Base-by-base conservation (phyloP, 2,113 vertebrate species). In the Sardina pilchardus region DNA sequence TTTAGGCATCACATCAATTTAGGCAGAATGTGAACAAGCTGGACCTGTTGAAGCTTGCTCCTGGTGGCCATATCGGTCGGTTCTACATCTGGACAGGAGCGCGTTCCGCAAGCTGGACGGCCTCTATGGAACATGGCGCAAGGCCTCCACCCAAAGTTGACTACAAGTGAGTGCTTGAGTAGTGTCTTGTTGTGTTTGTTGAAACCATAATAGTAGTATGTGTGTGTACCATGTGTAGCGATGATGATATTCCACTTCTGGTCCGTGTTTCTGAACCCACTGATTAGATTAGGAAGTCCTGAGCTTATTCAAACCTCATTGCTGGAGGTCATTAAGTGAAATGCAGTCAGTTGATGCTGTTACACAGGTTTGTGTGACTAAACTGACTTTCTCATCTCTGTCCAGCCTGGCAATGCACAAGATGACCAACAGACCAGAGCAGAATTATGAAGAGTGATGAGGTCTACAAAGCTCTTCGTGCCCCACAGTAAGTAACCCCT, bases 81-180 rank as follows among this genome's bases (percentile, higher is more conserved):
- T 99, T 99, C 95, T 99, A 97, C 94, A 99, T 99, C 91, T 99
- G 98, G 98, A 99, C 98, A 0, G 98, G 88, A 96, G 97, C 5
- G 98, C 98, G 78, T 99, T 99, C 96, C 97, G 96, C 80, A 99
- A 98, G 89, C 93, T 99, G 90, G 98, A 99, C 17, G 95, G 97
- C 0, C 90, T 99, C 36, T 99, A 99, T 0, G 98, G 98, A n/a
- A 99, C 98, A 81, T 97, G 98, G 97, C 97, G 97, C 84, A 99
- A 98, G 91, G 82, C 97, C 0, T 92, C 98, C 26, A 92, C 95
- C 17, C 95, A 97, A 99, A 95, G 90, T 94, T 0, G 94, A 95
- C 93, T 99, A 98, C 89, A 99, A 98, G 98, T 99, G 89, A 95
- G 97, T 90, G 0, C 82, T 85, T 24, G 2, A 50, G 1, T 0